Evolutionary conservation across 2,797 vertebrate species (phyloP), one percentile per base, ranked within the genome.

Genomic region (Gymnocypris eckloni): DNA sequence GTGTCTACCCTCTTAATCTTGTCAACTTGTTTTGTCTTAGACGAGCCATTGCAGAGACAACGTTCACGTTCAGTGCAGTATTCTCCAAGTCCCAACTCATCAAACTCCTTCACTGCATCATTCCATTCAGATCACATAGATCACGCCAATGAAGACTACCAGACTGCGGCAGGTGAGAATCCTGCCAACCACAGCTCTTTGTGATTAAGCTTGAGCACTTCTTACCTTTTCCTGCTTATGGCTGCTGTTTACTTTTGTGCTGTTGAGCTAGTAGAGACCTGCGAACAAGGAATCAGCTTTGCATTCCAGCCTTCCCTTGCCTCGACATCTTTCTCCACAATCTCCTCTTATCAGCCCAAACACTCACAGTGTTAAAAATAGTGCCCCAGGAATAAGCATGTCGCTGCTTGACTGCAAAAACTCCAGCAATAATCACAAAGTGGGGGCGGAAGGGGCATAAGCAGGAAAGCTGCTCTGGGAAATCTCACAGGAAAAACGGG

Each of bases 51-150:
- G 13, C 97, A 97, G 84, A 95, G 96, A 93, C 95, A 96, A 81
- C 94, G 95, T 66, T 98, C 97, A n/a, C 93, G 94, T 87, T 98
- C 97, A 3, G 94, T 96, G 0, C 97, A 98, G 91, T 97, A 96
- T 89, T 98, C 97, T 33, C 97, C 97, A n/a, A 95, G 95, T 87
- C 95, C 94, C n/a, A 96, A 95, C 89, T 96, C 96, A 0, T 95
- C 96, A 0, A 97, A 97, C 45, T 96, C 96, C 69, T 94, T 97
- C 82, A 86, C 92, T 52, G 85, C 91, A 52, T 91, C 94, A 59
- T 94, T 90, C 89, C 91, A 76, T 80, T 84, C 90, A 16, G 93
- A 95, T 75, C 88, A 91, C 80, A 88, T 90, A 37, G 50, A 82
- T 64, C 93, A 94, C 1, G 59, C 91, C 73, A 92, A 90, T 15